These are phyloP conservation scores for Hepsetus odoe DNA, from an alignment of 2,113 vertebrate species.

Conservation along the genomic window DNA sequence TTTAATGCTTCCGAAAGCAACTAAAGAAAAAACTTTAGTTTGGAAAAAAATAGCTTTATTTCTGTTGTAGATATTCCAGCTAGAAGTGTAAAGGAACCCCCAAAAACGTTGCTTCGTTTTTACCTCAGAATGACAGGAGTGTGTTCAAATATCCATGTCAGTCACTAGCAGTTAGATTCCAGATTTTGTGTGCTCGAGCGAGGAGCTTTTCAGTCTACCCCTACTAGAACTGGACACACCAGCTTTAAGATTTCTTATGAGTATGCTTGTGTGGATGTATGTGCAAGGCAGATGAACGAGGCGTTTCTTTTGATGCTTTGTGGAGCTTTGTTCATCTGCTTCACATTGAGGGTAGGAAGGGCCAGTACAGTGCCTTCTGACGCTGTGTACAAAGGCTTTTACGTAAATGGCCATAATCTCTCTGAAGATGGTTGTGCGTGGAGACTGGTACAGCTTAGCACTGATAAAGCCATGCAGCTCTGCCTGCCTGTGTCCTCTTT, in stretches of 20 bases:
- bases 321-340: slow-evolving; percentile 18
- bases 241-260: slow-evolving; percentile 5
- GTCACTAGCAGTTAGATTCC: too few species aligned
- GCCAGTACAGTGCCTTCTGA: not conserved
- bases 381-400: slow-evolving; percentile 16
- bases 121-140: too few species aligned
- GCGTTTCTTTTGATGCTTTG: not conserved
- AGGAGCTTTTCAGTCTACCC: too few species aligned
- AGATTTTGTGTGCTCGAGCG: too few species aligned
- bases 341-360: not conserved
- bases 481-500: slow-evolving; percentile 12
- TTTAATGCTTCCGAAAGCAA: too few species aligned
- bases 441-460: slow-evolving; percentile 4
- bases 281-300: not conserved
- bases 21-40: too few species aligned
- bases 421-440: slow-evolving; percentile 20
- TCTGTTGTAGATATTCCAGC: too few species aligned
- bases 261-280: slow-evolving; percentile 2
- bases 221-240: not conserved
- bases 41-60: too few species aligned
- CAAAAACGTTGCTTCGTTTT: too few species aligned
- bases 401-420: slow-evolving; percentile 47
- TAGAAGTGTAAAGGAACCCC: too few species aligned
- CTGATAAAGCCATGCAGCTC: slow-evolving; percentile 28
- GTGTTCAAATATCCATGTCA: too few species aligned